Conservation (phyloP, 2,888 invertebrate genomes). For the Dryomyza anilis region DNA sequence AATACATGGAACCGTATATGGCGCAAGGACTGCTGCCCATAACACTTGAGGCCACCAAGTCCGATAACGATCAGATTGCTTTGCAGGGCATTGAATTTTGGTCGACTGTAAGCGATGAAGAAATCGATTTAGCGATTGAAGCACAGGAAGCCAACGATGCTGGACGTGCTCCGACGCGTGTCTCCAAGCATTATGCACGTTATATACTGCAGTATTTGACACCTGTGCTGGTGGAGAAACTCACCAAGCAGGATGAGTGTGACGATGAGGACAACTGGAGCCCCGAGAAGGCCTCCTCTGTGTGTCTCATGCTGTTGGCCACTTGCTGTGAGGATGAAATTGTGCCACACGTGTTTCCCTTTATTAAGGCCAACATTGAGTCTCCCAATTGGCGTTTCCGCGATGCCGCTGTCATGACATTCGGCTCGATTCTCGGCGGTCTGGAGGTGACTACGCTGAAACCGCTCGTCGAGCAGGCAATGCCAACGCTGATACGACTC, state of each 20-base stretch:
- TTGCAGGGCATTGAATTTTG: slow-evolving; percentile 99
- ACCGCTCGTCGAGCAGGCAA: slow-evolving; percentile 93
- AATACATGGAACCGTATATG: slow-evolving; percentile 99
- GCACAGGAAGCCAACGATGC: slow-evolving; percentile 92
- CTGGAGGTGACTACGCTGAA: slow-evolving; percentile 85
- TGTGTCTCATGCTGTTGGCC: slow-evolving; percentile 96
- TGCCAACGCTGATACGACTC: slow-evolving; percentile 92
- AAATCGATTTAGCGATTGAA: slow-evolving; percentile 93
- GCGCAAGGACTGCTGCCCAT: slow-evolving; percentile 96
- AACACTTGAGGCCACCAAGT: slow-evolving; percentile 97
- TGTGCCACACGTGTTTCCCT: slow-evolving; percentile 93
- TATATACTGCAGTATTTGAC: slow-evolving; percentile 95
- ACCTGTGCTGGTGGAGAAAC: slow-evolving; percentile 89
- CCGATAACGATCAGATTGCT: slow-evolving; percentile 92
- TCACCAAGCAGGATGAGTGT: slow-evolving; percentile 95
- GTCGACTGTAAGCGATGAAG: slow-evolving; percentile 99
- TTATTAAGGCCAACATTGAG: slow-evolving; percentile 93
- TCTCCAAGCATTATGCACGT: slow-evolving; percentile 96
- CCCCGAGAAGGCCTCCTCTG: slow-evolving; percentile 98
- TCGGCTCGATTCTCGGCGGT: slow-evolving; percentile 92
- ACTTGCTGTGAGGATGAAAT: slow-evolving; percentile 97
- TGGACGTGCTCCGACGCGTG: slow-evolving; percentile 90
- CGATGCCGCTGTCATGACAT: slow-evolving; percentile 99
- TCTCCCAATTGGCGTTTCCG: slow-evolving; percentile 89
- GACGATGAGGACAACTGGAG: slow-evolving; percentile 99